phyloP scores from a whole-genome alignment of 1,140 invertebrate species.

The Drosophila sp. region DNA sequence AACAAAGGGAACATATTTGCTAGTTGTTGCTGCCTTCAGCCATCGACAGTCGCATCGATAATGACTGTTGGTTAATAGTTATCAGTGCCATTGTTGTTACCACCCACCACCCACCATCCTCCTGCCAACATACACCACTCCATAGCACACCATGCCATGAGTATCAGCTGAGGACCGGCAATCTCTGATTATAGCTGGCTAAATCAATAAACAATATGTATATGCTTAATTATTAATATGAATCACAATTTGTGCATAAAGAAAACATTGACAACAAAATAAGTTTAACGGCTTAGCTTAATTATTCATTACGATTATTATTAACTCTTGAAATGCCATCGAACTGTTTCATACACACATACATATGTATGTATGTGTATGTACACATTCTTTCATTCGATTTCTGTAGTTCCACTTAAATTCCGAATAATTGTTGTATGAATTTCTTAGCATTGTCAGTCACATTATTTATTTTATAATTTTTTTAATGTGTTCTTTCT shows the following conservation, averaged over 20 bases:
- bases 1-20: conserved; percentile 44
- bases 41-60: conserved; percentile 40
- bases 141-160: neutral
- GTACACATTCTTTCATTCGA: neutral
- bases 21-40: conserved; percentile 29
- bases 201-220: conserved; percentile 36
- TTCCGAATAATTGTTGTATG: neutral
- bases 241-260: conserved; percentile 19
- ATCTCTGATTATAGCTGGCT: conserved; percentile 25
- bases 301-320: neutral
- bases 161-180: conserved; percentile 36
- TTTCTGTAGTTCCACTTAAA: conserved; percentile 2
- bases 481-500: too few species aligned
- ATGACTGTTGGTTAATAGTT: conserved; percentile 48
- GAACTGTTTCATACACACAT: neutral
- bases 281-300: conserved; percentile 12
- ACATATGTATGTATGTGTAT: too few species aligned
- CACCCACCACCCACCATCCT: neutral
- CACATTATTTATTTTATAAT: too few species aligned
- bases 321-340: conserved; percentile 2
- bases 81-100: conserved; percentile 22
- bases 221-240: conserved; percentile 16
- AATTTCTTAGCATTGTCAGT: too few species aligned
- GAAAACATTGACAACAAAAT: conserved; percentile 6
- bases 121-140: too few species aligned